These are phyloP conservation scores for Nephrotoma flavescens DNA, from an alignment of 2,888 invertebrate species.

Conservation along the genomic window DNA sequence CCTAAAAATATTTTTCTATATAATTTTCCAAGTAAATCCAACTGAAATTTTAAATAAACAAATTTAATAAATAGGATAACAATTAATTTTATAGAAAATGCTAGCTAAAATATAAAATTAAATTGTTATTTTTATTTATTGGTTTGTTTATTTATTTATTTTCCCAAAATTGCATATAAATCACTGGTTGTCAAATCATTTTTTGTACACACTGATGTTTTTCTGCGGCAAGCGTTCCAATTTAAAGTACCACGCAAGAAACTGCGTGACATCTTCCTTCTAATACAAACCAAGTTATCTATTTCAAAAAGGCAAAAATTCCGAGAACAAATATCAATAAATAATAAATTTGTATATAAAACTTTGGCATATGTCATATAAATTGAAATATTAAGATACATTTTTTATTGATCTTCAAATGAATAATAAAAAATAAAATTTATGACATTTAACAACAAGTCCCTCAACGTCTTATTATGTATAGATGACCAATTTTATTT, in stretches of 20 bases:
- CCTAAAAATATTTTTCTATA: background rate
- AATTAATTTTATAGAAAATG: slow-evolving; percentile 4
- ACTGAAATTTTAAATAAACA: background rate
- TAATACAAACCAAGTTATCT: background rate
- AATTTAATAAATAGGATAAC: background rate
- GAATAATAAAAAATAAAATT: background rate
- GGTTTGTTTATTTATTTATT: background rate
- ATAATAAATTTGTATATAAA: background rate
- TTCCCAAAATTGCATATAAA: background rate
- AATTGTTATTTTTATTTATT: slow-evolving; percentile 3
- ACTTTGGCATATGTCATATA: background rate
- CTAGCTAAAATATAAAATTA: slow-evolving; percentile 5
- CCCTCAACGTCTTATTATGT: background rate
- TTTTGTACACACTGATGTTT: no score
- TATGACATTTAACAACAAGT: background rate
- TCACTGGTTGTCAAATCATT: background rate
- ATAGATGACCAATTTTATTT: background rate
- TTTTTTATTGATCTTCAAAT: background rate
- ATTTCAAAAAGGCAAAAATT: background rate
- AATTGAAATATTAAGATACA: background rate
- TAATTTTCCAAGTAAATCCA: background rate
- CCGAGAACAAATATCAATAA: background rate
- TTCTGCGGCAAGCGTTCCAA: no score
- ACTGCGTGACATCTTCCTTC: no score
- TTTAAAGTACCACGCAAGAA: no score